A percentile compares a stretch with the other conserved stretches of the same genome.
Conservation (phyloP, 2,113 vertebrate genomes). For the Cyanoliseus patagonus region DNA sequence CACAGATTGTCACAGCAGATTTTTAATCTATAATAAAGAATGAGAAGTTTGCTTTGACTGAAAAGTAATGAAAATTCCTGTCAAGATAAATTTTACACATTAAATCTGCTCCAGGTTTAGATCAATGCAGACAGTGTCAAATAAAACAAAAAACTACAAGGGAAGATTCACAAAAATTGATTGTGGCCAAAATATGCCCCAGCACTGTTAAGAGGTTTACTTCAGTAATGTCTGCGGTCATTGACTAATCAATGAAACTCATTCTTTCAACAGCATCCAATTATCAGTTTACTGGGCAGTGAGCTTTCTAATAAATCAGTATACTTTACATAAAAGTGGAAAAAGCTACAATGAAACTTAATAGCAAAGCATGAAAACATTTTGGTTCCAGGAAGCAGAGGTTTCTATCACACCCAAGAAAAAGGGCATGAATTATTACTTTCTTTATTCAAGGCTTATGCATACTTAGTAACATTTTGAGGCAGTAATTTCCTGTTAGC, state of each 20-base stretch:
- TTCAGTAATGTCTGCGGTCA: conserved; percentile 90
- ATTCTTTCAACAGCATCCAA: conserved; percentile 98
- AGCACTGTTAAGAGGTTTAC: conserved; percentile 87
- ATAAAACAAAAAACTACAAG: conserved; percentile 80
- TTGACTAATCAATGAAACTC: conserved; percentile 96
- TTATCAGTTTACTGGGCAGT: conserved; percentile 93
- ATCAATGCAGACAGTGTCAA: conserved; percentile 86
- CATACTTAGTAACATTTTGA: conserved; percentile 28
- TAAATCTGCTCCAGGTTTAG: conserved; percentile 81
- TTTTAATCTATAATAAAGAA: conserved; percentile 72
- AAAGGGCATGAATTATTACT: conserved; percentile 46
- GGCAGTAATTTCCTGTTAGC: conserved; percentile 27
- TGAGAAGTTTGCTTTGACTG: conserved; percentile 58
- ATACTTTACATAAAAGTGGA: conserved; percentile 86
- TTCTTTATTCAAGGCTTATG: conserved; percentile 50
- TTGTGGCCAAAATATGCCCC: conserved; percentile 86
- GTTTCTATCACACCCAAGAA: conserved; percentile 13
- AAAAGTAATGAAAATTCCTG: conserved; percentile 83
- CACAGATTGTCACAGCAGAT: conserved; percentile 36
- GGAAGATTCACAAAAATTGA: conserved; percentile 90
- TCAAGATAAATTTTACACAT: conserved; percentile 84
- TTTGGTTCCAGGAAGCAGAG: conserved; percentile 19
- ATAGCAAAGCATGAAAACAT: conserved; percentile 71
- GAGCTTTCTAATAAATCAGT: conserved; percentile 90
- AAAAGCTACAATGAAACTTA: conserved; percentile 81